phyloP scores from a whole-genome alignment of 2,797 vertebrate genomes.

The Eleutherodactylus coqui region DNA sequence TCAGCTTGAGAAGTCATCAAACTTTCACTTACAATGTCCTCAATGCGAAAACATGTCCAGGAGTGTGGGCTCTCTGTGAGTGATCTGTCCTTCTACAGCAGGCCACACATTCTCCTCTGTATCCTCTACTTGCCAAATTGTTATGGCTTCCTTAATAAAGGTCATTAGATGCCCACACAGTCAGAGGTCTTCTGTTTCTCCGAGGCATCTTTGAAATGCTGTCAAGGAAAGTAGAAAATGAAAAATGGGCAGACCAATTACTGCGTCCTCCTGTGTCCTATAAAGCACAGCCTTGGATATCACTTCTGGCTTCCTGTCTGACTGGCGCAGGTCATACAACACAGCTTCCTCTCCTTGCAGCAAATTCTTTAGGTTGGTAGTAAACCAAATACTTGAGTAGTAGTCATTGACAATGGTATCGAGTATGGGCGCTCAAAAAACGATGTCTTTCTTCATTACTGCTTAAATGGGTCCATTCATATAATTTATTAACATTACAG shows the following conservation, averaged over 20 bases:
- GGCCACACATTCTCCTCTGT: neutral
- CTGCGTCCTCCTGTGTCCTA: constrained; percentile 40
- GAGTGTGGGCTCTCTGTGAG: neutral
- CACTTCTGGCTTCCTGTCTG: constrained; percentile 49
- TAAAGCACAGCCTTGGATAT: constrained; percentile 25
- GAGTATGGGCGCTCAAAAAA: too few species aligned
- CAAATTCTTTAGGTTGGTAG: constrained; percentile 34
- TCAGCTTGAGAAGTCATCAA: constrained; percentile 29
- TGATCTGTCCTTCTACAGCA: neutral
- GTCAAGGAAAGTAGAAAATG: constrained; percentile 29
- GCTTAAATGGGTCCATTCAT: neutral
- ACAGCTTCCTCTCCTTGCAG: neutral
- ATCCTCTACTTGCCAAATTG: neutral
- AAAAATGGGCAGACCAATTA: constrained; percentile 13
- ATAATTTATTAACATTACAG: neutral
- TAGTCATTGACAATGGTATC: neutral
- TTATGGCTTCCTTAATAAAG: neutral
- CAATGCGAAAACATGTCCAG: neutral
- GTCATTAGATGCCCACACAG: constrained; percentile 5
- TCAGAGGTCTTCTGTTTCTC: neutral
- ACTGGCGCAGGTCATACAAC: constrained; percentile 20
- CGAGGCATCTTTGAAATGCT: neutral
- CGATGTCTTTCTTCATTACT: too few species aligned
- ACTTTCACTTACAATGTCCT: constrained; percentile 31
- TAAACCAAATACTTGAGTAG: neutral